phyloP scores from a whole-genome alignment of 2,888 invertebrate species.

The Synanthedon andrenaeformis region DNA sequence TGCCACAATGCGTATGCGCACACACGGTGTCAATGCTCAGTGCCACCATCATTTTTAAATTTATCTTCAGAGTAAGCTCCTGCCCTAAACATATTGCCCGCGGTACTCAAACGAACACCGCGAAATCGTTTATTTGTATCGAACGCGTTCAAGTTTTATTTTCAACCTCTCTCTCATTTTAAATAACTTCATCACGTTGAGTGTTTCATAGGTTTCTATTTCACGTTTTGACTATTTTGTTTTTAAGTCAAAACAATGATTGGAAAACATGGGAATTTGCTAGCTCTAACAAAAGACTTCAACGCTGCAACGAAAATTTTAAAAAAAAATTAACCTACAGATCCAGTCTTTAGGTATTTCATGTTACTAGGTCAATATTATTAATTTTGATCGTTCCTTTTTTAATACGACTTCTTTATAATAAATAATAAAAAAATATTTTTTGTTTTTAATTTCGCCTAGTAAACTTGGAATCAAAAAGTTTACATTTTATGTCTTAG shows the following conservation, averaged over 20 bases:
- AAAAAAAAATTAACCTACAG: no score
- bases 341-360: no score
- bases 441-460: no score
- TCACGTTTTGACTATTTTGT: neutral
- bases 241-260: no score
- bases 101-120: conserved; percentile 34
- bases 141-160: conserved; percentile 30
- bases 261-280: neutral
- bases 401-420: no score
- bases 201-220: neutral
- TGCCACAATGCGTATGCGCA: conserved; percentile 42
- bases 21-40: conserved; percentile 31
- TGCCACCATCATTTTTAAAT: conserved; percentile 50
- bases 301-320: conserved; percentile 14
- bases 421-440: no score
- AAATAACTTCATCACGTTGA: neutral
- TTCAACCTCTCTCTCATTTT: conserved; percentile 29
- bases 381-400: no score
- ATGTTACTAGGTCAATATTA: no score
- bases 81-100: conserved; percentile 36
- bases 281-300: conserved; percentile 30
- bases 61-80: conserved; percentile 52
- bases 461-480: no score
- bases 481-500: no score
- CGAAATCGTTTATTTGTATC: conserved; percentile 32